These are phyloP conservation scores for Cacatua alba DNA, from an alignment of 2,113 vertebrate species.

Conservation along the genomic window DNA sequence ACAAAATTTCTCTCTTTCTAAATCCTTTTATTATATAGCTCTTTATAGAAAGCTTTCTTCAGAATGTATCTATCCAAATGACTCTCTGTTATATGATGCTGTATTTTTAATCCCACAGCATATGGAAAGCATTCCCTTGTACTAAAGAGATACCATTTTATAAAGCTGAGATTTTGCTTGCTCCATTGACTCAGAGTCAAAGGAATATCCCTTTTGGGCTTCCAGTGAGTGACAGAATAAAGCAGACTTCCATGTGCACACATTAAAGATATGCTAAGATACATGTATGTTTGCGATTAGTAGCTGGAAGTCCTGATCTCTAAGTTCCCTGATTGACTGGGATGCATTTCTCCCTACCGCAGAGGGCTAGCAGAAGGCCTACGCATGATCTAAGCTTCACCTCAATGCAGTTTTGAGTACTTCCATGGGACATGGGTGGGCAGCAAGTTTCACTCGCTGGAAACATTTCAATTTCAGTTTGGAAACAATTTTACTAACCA, in stretches of 20 bases:
- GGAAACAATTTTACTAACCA: constrained; percentile 16
- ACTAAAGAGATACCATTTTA: background rate
- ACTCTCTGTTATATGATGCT: background rate
- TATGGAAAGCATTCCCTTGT: constrained; percentile 35
- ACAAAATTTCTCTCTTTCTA: background rate
- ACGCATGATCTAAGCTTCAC: background rate
- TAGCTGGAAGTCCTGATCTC: background rate
- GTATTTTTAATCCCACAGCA: constrained; percentile 18
- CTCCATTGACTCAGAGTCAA: background rate
- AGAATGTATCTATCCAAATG: background rate
- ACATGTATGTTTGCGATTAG: background rate
- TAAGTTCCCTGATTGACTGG: background rate
- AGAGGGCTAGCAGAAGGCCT: background rate
- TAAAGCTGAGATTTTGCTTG: background rate
- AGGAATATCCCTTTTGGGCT: background rate
- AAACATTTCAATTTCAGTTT: constrained; percentile 7
- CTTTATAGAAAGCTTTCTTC: background rate
- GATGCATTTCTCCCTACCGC: background rate
- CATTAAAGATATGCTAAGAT: background rate
- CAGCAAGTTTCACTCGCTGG: background rate
- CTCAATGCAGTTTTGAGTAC: background rate
- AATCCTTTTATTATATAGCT: background rate
- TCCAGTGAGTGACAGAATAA: background rate
- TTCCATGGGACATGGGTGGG: background rate
- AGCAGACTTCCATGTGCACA: background rate